Conservation (phyloP, 1,140 invertebrate genomes). For the Drosophila equinoxialis region DNA sequence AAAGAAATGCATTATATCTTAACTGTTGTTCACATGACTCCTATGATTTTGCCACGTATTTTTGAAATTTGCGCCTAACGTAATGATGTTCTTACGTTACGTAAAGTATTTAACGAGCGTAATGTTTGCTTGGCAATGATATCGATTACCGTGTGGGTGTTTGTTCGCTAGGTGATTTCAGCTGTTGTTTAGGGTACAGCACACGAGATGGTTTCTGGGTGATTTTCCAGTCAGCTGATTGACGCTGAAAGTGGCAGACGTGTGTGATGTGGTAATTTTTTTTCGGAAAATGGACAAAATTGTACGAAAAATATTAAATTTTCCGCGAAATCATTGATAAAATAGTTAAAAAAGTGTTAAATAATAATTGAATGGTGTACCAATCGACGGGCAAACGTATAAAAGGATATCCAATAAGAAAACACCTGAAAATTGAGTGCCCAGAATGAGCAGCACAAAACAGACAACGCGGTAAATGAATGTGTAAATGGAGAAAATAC, state of each 20-base stretch:
- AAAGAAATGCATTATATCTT: no score
- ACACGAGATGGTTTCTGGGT: background rate
- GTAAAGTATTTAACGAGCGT: background rate
- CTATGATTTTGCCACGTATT: no score
- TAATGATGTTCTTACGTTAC: background rate
- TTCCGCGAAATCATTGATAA: background rate
- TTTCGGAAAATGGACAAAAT: background rate
- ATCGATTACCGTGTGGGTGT: no score
- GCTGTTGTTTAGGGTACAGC: no score
- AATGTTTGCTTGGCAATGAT: no score
- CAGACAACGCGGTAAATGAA: conserved; percentile 53
- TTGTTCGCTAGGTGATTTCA: no score
- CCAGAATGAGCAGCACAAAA: conserved; percentile 56
- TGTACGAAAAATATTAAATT: background rate
- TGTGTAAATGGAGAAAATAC: conserved; percentile 42
- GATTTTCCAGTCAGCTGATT: conserved; percentile 27
- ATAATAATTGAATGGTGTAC: background rate
- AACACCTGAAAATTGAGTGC: conserved; percentile 16
- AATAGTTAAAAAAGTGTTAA: background rate
- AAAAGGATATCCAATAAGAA: conserved; percentile 4
- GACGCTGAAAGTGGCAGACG: conserved; percentile 2
- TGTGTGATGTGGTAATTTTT: background rate
- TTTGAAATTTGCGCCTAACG: no score
- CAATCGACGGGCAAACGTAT: conserved; percentile 5
- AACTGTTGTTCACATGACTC: no score